Percentiles rank a stretch among this genome's conserved stretches.
These are phyloP conservation scores for Brachyptera putata DNA, from an alignment of 2,888 invertebrate species.

Conservation along the genomic window DNA sequence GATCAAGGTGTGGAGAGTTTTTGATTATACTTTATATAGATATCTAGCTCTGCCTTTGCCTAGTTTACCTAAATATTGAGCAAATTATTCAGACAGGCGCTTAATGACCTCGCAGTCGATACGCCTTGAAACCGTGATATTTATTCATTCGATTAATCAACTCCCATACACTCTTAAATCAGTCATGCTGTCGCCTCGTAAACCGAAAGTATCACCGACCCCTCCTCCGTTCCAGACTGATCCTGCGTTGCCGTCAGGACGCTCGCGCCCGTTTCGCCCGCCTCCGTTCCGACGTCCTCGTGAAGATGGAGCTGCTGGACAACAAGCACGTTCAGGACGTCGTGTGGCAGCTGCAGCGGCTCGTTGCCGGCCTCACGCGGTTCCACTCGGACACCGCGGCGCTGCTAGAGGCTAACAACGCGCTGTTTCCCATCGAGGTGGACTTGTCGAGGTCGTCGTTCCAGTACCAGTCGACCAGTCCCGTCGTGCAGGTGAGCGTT, in stretches of 20 bases:
- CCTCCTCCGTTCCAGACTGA: constrained; percentile 56
- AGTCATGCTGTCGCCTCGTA: too few relatives aligned
- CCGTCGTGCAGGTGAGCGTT: too few relatives aligned
- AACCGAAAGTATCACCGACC: too few relatives aligned
- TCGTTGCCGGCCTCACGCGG: constrained; percentile 78
- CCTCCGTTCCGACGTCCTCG: constrained; percentile 83
- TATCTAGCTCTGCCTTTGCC: too few relatives aligned
- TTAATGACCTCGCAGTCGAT: too few relatives aligned
- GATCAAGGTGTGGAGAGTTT: too few relatives aligned
- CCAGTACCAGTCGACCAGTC: constrained; percentile 86
- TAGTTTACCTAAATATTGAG: too few relatives aligned
- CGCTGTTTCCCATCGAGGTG: constrained; percentile 91
- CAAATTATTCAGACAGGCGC: too few relatives aligned
- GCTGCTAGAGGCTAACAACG: constrained; percentile 66
- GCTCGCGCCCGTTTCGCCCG: constrained; percentile 82
- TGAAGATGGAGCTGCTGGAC: constrained; percentile 94
- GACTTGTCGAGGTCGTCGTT: constrained; percentile 90
- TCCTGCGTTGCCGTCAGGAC: constrained; percentile 93
- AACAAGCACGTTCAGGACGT: constrained; percentile 98
- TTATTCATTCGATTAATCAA: too few relatives aligned
- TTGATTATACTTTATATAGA: too few relatives aligned
- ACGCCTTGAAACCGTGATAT: too few relatives aligned
- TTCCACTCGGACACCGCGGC: constrained; percentile 71
- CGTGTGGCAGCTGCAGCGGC: constrained; percentile 75
- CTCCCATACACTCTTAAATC: too few relatives aligned